Base-by-base conservation (phyloP, 2,797 vertebrate genomes). In the Microctenopoma lineatum region DNA sequence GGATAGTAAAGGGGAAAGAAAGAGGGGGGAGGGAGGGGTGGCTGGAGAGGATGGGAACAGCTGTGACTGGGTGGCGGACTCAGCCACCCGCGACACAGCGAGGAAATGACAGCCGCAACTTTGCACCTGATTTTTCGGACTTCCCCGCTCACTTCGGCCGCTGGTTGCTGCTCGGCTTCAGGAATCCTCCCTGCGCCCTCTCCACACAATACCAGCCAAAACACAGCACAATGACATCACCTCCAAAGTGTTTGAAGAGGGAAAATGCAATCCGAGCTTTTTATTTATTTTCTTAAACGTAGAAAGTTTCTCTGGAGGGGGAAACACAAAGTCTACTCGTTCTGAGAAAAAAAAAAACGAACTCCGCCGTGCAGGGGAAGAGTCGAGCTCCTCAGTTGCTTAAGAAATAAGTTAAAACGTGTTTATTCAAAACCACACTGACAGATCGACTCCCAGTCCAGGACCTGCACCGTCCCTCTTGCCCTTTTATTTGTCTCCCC, bases 101-200 rank as follows among this genome's bases (percentile, higher is more conserved):
- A 87, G 87, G 87, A 92, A 92, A 92, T 90, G 91, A 92, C 90
- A 89, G 90, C 91, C 89, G 86, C 90, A 85, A 32, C 92, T 89
- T 87, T 93, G 93, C 93, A 94, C 93, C 93, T 94, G 94, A 94
- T 94, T 94, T 92, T 87, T 87, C 87, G 90, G 84, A 93, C 85
- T 90, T 87, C 88, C 84, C 83, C 77, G 73, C 83, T 79, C 70
- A 80, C 71, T 74, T 91, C 77, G 91, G 82, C 86, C 88, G 89
- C 89, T 90, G 85, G 79, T 87, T 76, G 54, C 83, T 67, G 86
- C 77, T 89, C 77, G 90, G 81, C 82, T 85, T 88, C 91, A 73
- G 81, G 7, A 66, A 79, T 87, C 84, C 80, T 88, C 81, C 75
- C 56, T 79, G 86, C 87, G 84, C 84, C 84, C 89, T 90, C 85